Evolutionary conservation across 2,888 invertebrate genomes (phyloP), one percentile per base, ranked within the genome.

Genomic region (Cyclophora punctaria): DNA sequence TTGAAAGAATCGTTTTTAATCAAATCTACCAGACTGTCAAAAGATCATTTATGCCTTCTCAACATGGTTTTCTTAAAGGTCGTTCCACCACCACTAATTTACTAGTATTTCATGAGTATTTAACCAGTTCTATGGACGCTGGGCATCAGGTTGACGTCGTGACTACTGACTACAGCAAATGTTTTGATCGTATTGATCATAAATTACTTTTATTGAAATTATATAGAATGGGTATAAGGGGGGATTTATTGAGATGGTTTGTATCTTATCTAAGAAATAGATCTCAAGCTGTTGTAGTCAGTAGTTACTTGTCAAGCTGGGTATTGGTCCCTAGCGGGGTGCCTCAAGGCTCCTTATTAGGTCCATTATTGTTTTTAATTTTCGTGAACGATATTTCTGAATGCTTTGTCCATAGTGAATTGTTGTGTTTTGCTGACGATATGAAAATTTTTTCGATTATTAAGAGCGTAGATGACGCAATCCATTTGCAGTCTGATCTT

Each of bases 1-100:
- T 20, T 20, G 20, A 20, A 20, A 20, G 20, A 20, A 20, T 20
- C 20, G 20, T 20, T 20, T 20, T 20, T 20, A 20, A 20, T 20
- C 20, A 20, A 20, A 20, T 20, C 20, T 20, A 20, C 20, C 20
- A 20, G 20, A 20, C 20, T 20, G 1, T 20, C 20, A 20, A 20
- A 20, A 20, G 20, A 20, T 20, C 20, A 20, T 20, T 20, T 20
- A 20, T 20, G 20, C 20, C 20, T 20, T 20, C 20, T 20, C 61
- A 58, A 41, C 60, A 60, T 42, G 58, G 60, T 4, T 60, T 61
- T 43, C 3, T 63, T 0, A 49, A 34, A 41, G 37, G 42, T 3
- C 57, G 61, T 46, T 65, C 60, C 40, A 64, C 64, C 44, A 60
- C 58, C 48, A 51, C 57, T 41, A 57, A 53, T 35, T 44, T 51